Base-by-base conservation (phyloP, 2,113 vertebrate species). In the Hydrochoerus hydrochaeris region DNA sequence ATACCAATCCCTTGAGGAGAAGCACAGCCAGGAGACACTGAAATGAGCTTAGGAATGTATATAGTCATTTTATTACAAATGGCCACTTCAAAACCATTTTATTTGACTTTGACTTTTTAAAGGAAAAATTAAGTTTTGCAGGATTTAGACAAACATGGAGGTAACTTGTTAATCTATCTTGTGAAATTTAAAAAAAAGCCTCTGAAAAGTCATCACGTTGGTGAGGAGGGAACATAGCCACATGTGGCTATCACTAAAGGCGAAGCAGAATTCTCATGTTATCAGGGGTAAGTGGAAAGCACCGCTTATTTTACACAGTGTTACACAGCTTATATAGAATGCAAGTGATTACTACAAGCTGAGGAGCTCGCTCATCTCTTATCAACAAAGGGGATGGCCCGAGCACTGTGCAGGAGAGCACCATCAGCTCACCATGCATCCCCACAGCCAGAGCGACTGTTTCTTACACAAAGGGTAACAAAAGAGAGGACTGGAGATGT, bases 71-170 rank as follows among this genome's bases (percentile, higher is more conserved):
- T 94, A 97, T 92, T 95, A 96, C 49, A 91, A 82, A 73, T 83
- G 67, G 65, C 46, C 80, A 86, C 86, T 92, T 87, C 14, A 63
- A 94, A 96, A 93, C 60, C 41, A 86, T 87, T 98, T 89, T 77
- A 93, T 95, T 97, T 96, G 46, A 90, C 93, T 97, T 95, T 86
- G 30, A 91, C 94, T 96, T 82, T 97, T 95, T 94, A 35, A 94
- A 94, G 38, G 90, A 49, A 98, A 97, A 83, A 97, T 65, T 95
- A 97, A 82, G 67, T 41, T 95, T 89, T 62, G 97, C 26, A 88
- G 41, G 90, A 90, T 96, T 97, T 95, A 71, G 91, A 93, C 46
- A 94, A 78, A 91, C 41, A 44, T 85, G 41, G 54, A 88, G 90
- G 93, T 88, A 94, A 80, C 52, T n/a, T 97, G 88, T 96, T 91